These are phyloP conservation scores for Drosophila setifemur DNA, from an alignment of 1,140 invertebrate genomes.

Conservation along the genomic window DNA sequence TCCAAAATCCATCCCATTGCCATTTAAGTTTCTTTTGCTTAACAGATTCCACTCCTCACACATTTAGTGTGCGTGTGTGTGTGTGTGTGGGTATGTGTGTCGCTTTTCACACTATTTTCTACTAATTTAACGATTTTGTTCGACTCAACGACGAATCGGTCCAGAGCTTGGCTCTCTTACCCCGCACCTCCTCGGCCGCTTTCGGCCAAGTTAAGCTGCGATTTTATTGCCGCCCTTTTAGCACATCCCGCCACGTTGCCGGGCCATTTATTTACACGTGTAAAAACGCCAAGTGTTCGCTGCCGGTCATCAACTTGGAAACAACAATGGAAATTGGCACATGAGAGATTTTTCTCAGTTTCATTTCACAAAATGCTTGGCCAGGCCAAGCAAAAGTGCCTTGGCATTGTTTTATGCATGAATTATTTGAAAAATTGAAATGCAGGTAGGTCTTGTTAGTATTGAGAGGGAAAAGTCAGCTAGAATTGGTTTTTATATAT, in stretches of 20 bases:
- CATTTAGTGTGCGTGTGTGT: background rate
- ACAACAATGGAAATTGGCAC: conserved; percentile 58
- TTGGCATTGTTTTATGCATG: conserved; percentile 28
- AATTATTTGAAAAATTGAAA: conserved; percentile 31
- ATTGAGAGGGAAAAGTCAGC: too few species aligned
- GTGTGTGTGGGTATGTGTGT: background rate
- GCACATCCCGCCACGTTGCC: conserved; percentile 40
- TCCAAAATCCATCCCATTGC: conserved; percentile 68
- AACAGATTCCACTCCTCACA: conserved; percentile 29
- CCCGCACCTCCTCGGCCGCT: background rate
- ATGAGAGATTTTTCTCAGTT: conserved; percentile 20
- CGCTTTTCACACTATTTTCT: conserved; percentile 77
- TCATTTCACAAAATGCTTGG: conserved; percentile 1
- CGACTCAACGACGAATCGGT: conserved; percentile 42
- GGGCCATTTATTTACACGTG: conserved; percentile 46
- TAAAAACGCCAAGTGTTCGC: conserved; percentile 36
- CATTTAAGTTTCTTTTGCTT: conserved; percentile 74
- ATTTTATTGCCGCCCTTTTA: conserved; percentile 76
- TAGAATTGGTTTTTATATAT: too few species aligned
- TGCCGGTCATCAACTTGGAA: conserved; percentile 36
- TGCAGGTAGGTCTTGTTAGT: background rate
- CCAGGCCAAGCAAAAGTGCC: background rate
- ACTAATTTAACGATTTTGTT: conserved; percentile 78
- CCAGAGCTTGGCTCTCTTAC: background rate
- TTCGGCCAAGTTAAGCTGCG: background rate